Evolutionary conservation across 2,113 vertebrate species (phyloP).

Genomic region (Nipponia nippon): DNA sequence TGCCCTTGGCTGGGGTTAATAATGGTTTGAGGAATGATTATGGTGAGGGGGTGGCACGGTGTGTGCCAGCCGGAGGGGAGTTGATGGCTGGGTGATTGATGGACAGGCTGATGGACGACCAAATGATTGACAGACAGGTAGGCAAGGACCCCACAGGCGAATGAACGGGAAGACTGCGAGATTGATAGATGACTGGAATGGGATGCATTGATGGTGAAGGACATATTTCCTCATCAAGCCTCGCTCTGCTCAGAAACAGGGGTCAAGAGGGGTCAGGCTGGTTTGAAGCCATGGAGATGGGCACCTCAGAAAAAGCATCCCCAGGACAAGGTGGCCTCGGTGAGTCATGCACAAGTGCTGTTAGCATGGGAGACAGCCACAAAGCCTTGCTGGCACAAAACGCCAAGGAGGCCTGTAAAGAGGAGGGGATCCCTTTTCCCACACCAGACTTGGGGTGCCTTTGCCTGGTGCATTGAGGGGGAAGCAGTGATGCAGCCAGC

Average conservation of each 20-base stretch:
- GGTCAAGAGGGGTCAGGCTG: background rate
- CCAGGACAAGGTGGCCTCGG: background rate
- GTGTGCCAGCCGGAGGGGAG: background rate
- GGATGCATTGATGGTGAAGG: background rate
- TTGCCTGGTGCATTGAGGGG: accelerated
- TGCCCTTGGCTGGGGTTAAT: background rate
- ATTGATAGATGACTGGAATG: background rate
- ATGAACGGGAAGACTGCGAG: accelerated
- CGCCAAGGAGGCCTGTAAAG: accelerated
- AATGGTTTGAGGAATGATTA: background rate
- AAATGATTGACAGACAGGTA: background rate
- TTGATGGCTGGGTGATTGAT: background rate
- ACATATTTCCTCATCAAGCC: background rate
- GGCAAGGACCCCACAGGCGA: background rate
- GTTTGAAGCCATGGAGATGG: background rate
- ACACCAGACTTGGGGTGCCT: accelerated
- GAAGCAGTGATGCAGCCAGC: background rate
- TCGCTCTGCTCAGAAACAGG: background rate
- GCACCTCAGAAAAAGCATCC: background rate
- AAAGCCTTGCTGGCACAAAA: background rate
- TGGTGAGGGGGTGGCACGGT: accelerated
- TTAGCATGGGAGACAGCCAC: background rate
- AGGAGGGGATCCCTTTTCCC: accelerated
- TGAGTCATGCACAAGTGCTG: background rate
- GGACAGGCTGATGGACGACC: background rate